These are phyloP conservation scores for Sturnira hondurensis DNA, from an alignment of 2,113 vertebrate genomes.

Conservation along the genomic window DNA sequence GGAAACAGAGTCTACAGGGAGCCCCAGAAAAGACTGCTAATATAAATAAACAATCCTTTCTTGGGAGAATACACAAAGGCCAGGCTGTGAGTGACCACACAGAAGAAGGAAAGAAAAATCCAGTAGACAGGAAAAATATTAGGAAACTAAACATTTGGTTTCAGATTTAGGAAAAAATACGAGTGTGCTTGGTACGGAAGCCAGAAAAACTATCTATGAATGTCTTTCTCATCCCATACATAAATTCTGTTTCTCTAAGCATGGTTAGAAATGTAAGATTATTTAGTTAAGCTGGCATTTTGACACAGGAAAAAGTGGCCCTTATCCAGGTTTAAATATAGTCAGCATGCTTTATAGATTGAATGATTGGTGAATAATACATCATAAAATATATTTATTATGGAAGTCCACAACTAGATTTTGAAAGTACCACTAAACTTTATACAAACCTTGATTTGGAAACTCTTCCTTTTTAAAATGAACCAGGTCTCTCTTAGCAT, in stretches of 20 bases:
- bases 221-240: slow-evolving; percentile 59
- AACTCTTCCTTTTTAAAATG: background rate
- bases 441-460: background rate
- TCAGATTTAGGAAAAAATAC: slow-evolving; percentile 71
- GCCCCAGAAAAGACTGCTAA: slow-evolving; percentile 69
- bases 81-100: slow-evolving; percentile 50
- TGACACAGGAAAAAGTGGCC: slow-evolving; percentile 47
- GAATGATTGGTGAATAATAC: slow-evolving; percentile 42
- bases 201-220: slow-evolving; percentile 70
- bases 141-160: slow-evolving; percentile 76
- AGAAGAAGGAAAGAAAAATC: slow-evolving; percentile 75
- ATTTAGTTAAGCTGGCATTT: slow-evolving; percentile 50
- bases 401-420: background rate
- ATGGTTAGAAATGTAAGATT: slow-evolving; percentile 36
- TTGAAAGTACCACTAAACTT: slow-evolving; percentile 21
- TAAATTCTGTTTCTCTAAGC: slow-evolving; percentile 61
- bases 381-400: slow-evolving; percentile 37
- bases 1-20: slow-evolving; percentile 83
- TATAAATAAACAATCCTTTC: slow-evolving; percentile 84
- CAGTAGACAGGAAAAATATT: slow-evolving; percentile 76
- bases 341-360: slow-evolving; percentile 31
- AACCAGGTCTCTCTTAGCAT: background rate
- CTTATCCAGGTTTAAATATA: slow-evolving; percentile 53
- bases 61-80: slow-evolving; percentile 81
- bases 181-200: slow-evolving; percentile 46